Evolutionary conservation across 1,140 invertebrate species (phyloP), one percentile per base, ranked within the genome.

Genomic region (Calosoma granatense): DNA sequence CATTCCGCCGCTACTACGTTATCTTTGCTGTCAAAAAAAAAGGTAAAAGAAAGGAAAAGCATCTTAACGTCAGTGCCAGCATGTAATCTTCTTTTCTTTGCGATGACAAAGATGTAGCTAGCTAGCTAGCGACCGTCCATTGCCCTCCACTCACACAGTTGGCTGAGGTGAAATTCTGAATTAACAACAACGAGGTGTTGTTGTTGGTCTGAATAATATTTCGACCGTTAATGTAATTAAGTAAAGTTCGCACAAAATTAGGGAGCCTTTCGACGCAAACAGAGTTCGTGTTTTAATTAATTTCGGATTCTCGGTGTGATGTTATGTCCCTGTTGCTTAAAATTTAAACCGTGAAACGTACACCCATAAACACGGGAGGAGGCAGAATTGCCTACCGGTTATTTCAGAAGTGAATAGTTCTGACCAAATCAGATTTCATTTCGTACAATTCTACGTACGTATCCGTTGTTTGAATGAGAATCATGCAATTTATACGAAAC

Each of bases 181-280:
- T n/a, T n/a, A n/a, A n/a, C n/a, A n/a, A n/a, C 41, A 47, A 11
- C 17, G 4, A 30, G 26, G 41, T 47, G 41, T 47, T 47, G 41
- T 36, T 9, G 41, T 17, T 47, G 41, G 41, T 11, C 17, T 12
- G 41, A 12, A 17, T 47, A 12, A 17, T 47, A 47, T 47, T 47
- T 47, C 41, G 41, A 47, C 41, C 41, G 41, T 17, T 47, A 17
- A 47, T 47, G 41, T 17, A 47, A 47, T 47, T 47, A 47, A n/a
- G 41, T 4, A 47, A 47, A 17, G 41, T 9, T 47, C 41, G 17
- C 9, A 47, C 41, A 17, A 47, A 47, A 47, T 47, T 47, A 47
- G 41, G 15, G 41, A 17, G 9, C 41, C 17, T 12, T 17, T 9
- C 17, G 41, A 17, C 17, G 41, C 17, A 47, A 47, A 47, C 41